Base-by-base conservation (phyloP, 2,888 invertebrate species). In the Saturnia pavonia region DNA sequence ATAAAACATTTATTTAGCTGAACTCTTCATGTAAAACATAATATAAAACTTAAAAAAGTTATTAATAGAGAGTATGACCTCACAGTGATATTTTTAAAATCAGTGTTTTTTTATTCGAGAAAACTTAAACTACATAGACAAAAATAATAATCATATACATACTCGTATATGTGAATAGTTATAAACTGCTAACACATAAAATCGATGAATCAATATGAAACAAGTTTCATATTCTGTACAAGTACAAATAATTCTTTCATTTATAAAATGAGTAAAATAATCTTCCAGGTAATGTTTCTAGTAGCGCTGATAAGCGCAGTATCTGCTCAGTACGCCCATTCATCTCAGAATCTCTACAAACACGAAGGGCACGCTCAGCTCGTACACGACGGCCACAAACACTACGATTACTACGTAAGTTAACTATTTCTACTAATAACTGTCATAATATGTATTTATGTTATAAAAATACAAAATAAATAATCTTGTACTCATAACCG, bases 271-370 rank as follows among this genome's bases (percentile, higher is more conserved):
- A 57, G 11, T 65, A 12, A 16, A 9, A 68, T 45, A 7, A 22
- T 27, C n/a, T 77, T 78, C 1, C 72, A 82, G 82, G 76, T 72
- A 45, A n/a, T 87, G 27, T 82, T 81, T 48, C 69, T 89, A 16
- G 75, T 81, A 14, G 68, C 68, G n/a, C 11, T 72, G 65, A 69
- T 85, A 0, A 75, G 80, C 11, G 79, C 81, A 14, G 80, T 76
- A 0, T 77, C 80, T 3, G 85, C 83, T 82, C 76, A 84, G 82
- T 74, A 88, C 83, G 85, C 84, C 0, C 86, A 82, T 76, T 90
- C 91, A 0, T 87, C 88, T 11, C 89, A 90, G 75, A 84, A 87
- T 75, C 85, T 91, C 51, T 69, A 74, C 22, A 73, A 73, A 57
- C 71, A 74, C 34, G 73, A 76, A 34, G 75, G 75, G 0, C 73